Percentiles rank a stretch among this genome's conserved stretches.
Conservation (phyloP, 2,888 invertebrate species). For the Mesorhabditis spiculigera region DNA sequence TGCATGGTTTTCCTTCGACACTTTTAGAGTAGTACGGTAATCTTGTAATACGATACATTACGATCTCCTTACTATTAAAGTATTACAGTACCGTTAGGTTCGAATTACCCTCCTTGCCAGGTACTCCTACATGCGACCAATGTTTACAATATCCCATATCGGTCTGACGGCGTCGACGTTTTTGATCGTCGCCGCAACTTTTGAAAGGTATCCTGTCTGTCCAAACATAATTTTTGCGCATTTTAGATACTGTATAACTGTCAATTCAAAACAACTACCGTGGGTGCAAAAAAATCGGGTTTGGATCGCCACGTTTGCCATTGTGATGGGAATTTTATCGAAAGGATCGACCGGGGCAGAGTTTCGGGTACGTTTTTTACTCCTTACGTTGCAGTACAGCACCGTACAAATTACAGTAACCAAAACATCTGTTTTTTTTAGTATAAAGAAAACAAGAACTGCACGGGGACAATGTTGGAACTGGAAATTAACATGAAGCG, state of each 20-base stretch:
- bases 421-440: not conserved
- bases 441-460: not conserved
- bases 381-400: not conserved
- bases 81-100: not conserved
- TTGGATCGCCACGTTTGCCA: conserved; percentile 24
- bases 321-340: conserved; percentile 34
- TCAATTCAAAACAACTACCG: not conserved
- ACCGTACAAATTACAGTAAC: not conserved
- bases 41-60: too few species aligned
- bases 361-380: not conserved
- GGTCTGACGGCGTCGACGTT: conserved; percentile 54
- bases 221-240: not conserved
- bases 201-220: conserved; percentile 34
- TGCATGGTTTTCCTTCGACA: too few species aligned
- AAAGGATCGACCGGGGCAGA: conserved; percentile 1
- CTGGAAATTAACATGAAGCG: not conserved
- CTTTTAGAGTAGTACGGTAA: too few species aligned
- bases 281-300: conserved; percentile 27
- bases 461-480: not conserved
- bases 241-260: conserved; percentile 8
- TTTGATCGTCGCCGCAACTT: conserved; percentile 50
- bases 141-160: conserved; percentile 54
- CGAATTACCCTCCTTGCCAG: conserved; percentile 20
- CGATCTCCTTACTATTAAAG: too few species aligned
- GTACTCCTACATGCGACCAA: conserved; percentile 53